These are phyloP conservation scores for Myotis planiceps DNA, from an alignment of 2,797 vertebrate genomes.

Conservation along the genomic window DNA sequence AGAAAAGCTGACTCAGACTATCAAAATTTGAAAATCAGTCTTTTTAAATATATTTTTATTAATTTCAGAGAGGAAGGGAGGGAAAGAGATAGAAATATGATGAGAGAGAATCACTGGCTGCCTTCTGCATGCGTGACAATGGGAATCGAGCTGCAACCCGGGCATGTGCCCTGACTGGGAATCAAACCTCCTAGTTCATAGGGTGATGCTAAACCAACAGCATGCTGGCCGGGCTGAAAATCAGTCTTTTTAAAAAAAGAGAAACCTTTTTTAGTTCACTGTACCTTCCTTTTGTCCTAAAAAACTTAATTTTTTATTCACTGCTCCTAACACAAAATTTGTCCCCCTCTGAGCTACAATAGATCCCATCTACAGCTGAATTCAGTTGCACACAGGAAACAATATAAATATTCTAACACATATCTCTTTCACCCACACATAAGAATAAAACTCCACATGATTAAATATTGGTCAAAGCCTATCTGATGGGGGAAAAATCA, in stretches of 20 bases:
- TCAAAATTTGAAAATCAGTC: not conserved
- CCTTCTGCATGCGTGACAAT: too few relatives aligned
- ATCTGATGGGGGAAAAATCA: not conserved
- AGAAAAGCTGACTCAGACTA: not conserved
- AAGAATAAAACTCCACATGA: constrained; percentile 35
- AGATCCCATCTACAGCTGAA: not conserved
- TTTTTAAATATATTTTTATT: not conserved
- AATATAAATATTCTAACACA: not conserved
- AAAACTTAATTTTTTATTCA: constrained; percentile 1
- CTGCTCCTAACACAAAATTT: not conserved
- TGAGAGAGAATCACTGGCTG: too few relatives aligned
- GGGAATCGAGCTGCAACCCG: too few relatives aligned
- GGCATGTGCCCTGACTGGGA: too few relatives aligned
- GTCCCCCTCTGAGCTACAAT: not conserved
- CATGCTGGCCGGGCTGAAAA: not conserved
- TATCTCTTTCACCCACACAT: not conserved
- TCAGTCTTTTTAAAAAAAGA: not conserved
- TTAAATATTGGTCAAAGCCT: constrained; percentile 24
- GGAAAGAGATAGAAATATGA: too few relatives aligned
- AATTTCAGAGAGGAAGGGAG: too few relatives aligned
- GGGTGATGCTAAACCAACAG: too few relatives aligned
- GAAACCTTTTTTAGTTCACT: not conserved
- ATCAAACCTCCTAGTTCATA: too few relatives aligned
- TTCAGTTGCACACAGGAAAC: not conserved
- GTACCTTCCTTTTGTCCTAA: not conserved